Base-by-base conservation (phyloP, 2,888 invertebrate species). In the Syrphus vitripennis region DNA sequence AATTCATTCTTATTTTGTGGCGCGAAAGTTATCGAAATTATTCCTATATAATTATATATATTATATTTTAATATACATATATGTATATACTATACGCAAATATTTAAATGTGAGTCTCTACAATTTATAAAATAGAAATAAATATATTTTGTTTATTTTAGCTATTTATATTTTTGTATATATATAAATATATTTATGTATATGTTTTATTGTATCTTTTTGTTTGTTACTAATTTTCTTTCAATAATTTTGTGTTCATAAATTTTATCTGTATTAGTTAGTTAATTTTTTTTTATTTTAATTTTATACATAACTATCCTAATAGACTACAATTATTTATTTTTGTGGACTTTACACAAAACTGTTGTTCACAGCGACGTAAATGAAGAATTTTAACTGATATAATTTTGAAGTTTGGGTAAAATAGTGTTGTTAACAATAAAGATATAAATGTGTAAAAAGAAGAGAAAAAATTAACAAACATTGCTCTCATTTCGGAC, bases 261-360 rank as follows among this genome's bases (percentile, higher is more conserved):
- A 21, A 42, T 42, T 31, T 55, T 29, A 31, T 24, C 31, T 21
- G 6, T 37, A 31, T 48, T 50, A 50, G 19, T 26, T 31, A 42
- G n/a, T 61, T 19, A 63, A 72, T 10, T 21, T 21, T 21, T 19
- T 24, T 10, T 21, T 21, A 48, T 12, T 10, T 10, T 21, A 5
- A 5, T 53, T 55, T 21, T 34, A 67, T 45, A 21, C 40, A 26
- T 57, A 57, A 45, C 70, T 61, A 61, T 29, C 10, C 61, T 69
- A 42, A 53, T 24, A 61, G 75, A 75, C 67, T 75, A 75, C 69
- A 61, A 75, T 69, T 57, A 57, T 12, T 12, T 48, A 10, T 57
- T 57, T 75, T 80, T 67, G 69, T 61, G 61, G 61, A 80, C 31
- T 29, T 31, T 59, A 72, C 59, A 12, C 24, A 69, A 75, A 31